Conservation (phyloP, 2,888 invertebrate genomes). For the Eristalis arbustorum region DNA sequence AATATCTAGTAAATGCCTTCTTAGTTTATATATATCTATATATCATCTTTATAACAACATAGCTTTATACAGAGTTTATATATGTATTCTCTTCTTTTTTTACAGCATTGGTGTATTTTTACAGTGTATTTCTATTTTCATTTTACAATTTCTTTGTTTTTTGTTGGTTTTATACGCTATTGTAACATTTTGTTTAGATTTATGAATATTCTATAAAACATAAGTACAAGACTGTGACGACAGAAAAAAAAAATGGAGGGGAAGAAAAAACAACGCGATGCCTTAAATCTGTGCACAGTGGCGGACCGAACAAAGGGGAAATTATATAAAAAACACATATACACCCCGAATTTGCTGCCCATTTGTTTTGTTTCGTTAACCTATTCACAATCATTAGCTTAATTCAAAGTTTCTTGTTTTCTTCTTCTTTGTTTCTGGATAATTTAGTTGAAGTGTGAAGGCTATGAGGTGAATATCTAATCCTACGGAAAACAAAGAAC, state of each 20-base stretch:
- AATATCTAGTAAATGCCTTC: slow-evolving; percentile 63
- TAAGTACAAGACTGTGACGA: neutral
- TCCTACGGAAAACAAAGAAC: slow-evolving; percentile 1
- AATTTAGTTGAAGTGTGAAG: slow-evolving; percentile 46
- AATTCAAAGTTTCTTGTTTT: neutral
- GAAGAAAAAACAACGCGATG: slow-evolving; percentile 3
- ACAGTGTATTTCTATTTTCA: slow-evolving; percentile 36
- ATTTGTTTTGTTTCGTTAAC: slow-evolving; percentile 44
- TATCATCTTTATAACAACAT: slow-evolving; percentile 30
- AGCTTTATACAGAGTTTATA: slow-evolving; percentile 48
- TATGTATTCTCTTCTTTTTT: slow-evolving; percentile 22
- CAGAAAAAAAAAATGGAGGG: neutral
- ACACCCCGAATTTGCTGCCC: slow-evolving; percentile 37
- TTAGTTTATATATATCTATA: slow-evolving; percentile 25
- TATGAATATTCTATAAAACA: neutral
- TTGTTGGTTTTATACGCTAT: too few species aligned
- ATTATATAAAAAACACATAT: neutral
- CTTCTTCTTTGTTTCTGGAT: slow-evolving; percentile 28
- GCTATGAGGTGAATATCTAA: neutral
- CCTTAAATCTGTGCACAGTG: neutral
- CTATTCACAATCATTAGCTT: slow-evolving; percentile 57
- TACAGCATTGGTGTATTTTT: slow-evolving; percentile 66
- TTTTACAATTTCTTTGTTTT: slow-evolving; percentile 9
- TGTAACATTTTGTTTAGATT: slow-evolving; percentile 8
- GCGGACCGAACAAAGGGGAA: neutral